phyloP scores from a whole-genome alignment of 2,113 vertebrate species.

The Hemichromis elongatus region DNA sequence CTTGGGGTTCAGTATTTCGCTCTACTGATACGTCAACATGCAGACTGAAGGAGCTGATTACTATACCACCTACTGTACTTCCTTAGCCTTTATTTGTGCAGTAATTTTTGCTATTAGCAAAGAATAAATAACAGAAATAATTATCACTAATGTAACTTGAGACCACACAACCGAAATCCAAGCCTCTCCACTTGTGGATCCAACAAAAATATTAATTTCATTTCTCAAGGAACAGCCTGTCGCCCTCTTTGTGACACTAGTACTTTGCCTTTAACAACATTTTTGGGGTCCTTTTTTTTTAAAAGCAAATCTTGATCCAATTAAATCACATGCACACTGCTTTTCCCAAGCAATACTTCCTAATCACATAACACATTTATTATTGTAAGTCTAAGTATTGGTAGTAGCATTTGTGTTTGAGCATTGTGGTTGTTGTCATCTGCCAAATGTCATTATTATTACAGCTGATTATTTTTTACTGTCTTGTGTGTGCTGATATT shows the following conservation, averaged over 20 bases:
- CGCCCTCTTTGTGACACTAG: background rate
- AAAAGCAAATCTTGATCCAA: constrained; percentile 9
- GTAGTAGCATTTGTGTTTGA: background rate
- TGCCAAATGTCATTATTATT: background rate
- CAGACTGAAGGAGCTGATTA: background rate
- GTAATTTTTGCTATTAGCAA: background rate
- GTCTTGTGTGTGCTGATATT: background rate
- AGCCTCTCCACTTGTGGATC: background rate
- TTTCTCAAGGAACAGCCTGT: background rate
- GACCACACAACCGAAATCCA: background rate
- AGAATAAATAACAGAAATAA: background rate
- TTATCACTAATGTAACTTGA: background rate
- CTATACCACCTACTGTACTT: background rate
- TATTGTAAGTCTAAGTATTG: background rate
- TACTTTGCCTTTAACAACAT: background rate
- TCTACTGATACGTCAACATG: background rate
- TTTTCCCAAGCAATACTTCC: background rate
- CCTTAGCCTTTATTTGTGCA: background rate
- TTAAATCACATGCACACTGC: background rate
- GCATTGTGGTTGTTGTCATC: background rate
- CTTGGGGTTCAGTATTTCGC: background rate
- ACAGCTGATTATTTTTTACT: background rate
- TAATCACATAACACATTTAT: background rate
- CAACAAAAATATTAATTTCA: background rate
- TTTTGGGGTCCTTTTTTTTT: background rate